A percentile compares a stretch with the other conserved stretches of the same genome.
Evolutionary conservation across 2,888 invertebrate species (phyloP).

Genomic region (Hemicrepidius hirtus): DNA sequence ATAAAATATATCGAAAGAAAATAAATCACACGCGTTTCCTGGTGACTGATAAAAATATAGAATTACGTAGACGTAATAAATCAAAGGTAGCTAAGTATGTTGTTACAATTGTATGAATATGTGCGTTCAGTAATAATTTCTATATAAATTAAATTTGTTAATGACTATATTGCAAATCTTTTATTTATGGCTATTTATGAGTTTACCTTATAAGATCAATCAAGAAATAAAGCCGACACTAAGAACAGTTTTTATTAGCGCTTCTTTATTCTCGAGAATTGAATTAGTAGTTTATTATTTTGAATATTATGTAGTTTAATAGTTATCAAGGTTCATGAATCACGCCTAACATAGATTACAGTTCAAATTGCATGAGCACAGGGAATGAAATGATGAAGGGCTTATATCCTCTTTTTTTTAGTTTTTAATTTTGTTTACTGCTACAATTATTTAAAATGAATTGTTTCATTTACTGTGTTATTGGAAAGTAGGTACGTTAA

Average conservation of each 20-base stretch:
- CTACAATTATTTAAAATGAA: no score
- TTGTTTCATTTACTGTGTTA: not conserved
- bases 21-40: not conserved
- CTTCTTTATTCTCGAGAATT: not conserved
- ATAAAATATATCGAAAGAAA: no score
- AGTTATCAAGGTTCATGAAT: not conserved
- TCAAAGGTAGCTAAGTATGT: not conserved
- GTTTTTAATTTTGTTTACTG: no score
- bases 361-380: no score
- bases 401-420: no score
- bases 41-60: not conserved
- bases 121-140: constrained; percentile 16
- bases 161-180: constrained; percentile 2
- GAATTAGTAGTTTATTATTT: no score
- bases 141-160: constrained; percentile 21
- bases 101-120: constrained; percentile 11
- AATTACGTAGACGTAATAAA: constrained; percentile 6
- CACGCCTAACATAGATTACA: not conserved
- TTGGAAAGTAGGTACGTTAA: constrained; percentile 27
- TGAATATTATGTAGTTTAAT: not conserved
- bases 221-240: not conserved
- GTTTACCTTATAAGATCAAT: not conserved
- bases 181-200: constrained; percentile 8
- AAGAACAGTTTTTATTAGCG: not conserved
- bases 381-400: no score